Evolutionary conservation across 2,888 invertebrate species (phyloP).

Genomic region (Agrotis ipsilon): DNA sequence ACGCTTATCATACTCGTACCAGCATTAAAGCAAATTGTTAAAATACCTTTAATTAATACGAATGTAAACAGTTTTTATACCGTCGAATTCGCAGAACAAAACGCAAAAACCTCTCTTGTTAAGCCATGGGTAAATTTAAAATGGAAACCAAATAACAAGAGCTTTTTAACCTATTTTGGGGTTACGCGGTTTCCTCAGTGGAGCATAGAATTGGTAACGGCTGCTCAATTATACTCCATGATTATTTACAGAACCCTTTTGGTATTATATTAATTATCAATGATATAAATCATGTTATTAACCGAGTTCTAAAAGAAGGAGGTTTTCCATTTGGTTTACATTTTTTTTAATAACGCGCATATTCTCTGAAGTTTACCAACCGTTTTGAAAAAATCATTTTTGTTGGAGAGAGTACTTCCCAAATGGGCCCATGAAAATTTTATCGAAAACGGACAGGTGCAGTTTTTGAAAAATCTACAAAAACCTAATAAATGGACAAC

Average conservation of each 20-base stretch:
- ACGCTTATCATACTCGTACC: background rate
- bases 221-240: constrained; percentile 37
- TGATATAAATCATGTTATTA: constrained; percentile 21
- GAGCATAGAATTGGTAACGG: constrained; percentile 31
- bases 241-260: constrained; percentile 8
- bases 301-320: no score
- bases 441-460: no score
- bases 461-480: no score
- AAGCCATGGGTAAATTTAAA: constrained; percentile 55
- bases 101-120: constrained; percentile 42
- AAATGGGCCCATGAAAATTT: no score
- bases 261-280: constrained; percentile 19
- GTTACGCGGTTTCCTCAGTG: constrained; percentile 36
- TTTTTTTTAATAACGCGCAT: no score
- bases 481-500: no score
- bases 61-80: constrained; percentile 18
- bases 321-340: no score
- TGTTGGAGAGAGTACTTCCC: no score
- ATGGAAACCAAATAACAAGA: constrained; percentile 56
- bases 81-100: constrained; percentile 30
- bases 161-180: constrained; percentile 53
- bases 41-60: background rate
- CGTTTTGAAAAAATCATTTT: no score
- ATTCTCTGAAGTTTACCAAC: no score
- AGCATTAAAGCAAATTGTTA: background rate